Percentiles rank a stretch among this genome's conserved stretches.
Evolutionary conservation across 2,797 vertebrate species (phyloP).

Genomic region (Pelochelys cantorii): DNA sequence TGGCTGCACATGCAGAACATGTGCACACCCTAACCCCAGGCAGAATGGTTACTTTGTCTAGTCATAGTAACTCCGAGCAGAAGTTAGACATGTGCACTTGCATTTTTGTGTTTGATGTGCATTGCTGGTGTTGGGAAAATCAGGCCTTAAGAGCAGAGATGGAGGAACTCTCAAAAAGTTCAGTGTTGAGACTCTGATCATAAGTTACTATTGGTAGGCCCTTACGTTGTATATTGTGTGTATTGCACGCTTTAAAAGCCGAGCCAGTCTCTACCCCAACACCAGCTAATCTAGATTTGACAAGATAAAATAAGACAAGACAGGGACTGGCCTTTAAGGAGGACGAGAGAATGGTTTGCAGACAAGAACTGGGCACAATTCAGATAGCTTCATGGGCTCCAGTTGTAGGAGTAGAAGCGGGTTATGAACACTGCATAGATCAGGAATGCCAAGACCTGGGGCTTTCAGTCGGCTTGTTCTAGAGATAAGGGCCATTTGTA

Average conservation of each 20-base stretch:
- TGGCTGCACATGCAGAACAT: neutral
- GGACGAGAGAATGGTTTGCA: neutral
- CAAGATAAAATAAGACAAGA: neutral
- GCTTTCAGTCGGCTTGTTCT: too few relatives aligned
- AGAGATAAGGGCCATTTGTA: too few relatives aligned
- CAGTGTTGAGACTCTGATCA: neutral
- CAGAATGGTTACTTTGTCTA: neutral
- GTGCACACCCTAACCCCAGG: fast-evolving
- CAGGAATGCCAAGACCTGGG: too few relatives aligned
- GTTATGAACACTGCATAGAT: fast-evolving
- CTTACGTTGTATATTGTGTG: fast-evolving
- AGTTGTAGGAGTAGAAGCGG: fast-evolving
- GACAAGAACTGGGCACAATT: neutral
- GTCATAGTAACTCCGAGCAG: fast-evolving
- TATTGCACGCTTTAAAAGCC: neutral
- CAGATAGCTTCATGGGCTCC: neutral
- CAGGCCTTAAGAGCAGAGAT: neutral
- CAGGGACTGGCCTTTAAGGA: neutral
- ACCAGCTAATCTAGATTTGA: neutral
- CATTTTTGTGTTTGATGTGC: neutral
- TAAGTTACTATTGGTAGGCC: neutral
- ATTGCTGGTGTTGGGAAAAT: fast-evolving
- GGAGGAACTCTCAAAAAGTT: neutral
- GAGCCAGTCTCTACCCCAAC: neutral
- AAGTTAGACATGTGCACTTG: neutral